Percentiles rank a stretch among this genome's conserved stretches.
phyloP scores from a whole-genome alignment of 2,888 invertebrate genomes.

The Drosophila robusta region DNA sequence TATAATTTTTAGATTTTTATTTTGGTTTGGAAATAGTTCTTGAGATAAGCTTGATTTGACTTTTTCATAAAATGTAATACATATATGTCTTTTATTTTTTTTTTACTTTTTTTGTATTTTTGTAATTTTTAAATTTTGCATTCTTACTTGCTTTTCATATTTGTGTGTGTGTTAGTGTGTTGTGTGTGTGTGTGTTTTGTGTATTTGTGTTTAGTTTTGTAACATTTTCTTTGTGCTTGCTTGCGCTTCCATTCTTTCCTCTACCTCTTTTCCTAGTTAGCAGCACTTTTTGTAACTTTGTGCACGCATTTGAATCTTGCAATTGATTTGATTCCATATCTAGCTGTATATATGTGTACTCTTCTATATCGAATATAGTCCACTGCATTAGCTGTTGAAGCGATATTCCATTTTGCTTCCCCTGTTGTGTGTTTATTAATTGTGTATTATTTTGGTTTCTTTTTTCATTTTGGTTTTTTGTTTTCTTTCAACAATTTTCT shows the following conservation, averaged over 20 bases:
- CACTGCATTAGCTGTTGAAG: constrained; percentile 18
- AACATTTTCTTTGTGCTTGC: constrained; percentile 55
- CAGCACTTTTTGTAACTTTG: constrained; percentile 37
- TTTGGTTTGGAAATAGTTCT: constrained; percentile 77
- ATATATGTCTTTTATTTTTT: constrained; percentile 57
- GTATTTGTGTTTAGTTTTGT: constrained; percentile 12
- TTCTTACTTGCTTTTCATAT: constrained; percentile 20
- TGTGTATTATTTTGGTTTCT: constrained; percentile 9
- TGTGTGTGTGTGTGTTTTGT: constrained; percentile 20
- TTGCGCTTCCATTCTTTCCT: constrained; percentile 13
- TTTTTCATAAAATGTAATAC: constrained; percentile 80
- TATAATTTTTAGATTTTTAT: constrained; percentile 72
- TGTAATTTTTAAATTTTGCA: constrained; percentile 31
- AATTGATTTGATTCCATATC: constrained; percentile 22
- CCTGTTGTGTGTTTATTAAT: constrained; percentile 7
- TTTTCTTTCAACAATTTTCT: constrained; percentile 33
- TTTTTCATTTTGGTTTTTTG: constrained; percentile 4
- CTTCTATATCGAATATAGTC: constrained; percentile 16
- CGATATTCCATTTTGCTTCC: constrained; percentile 16
- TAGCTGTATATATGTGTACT: constrained; percentile 16
- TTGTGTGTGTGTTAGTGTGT: constrained; percentile 29
- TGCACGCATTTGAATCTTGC: constrained; percentile 33
- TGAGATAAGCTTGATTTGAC: constrained; percentile 82
- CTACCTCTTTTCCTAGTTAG: constrained; percentile 17
- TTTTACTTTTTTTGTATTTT: constrained; percentile 22